Percentiles rank a stretch among this genome's conserved stretches.
Conservation (phyloP, 2,797 vertebrate species). For the Gadopsis marmoratus region DNA sequence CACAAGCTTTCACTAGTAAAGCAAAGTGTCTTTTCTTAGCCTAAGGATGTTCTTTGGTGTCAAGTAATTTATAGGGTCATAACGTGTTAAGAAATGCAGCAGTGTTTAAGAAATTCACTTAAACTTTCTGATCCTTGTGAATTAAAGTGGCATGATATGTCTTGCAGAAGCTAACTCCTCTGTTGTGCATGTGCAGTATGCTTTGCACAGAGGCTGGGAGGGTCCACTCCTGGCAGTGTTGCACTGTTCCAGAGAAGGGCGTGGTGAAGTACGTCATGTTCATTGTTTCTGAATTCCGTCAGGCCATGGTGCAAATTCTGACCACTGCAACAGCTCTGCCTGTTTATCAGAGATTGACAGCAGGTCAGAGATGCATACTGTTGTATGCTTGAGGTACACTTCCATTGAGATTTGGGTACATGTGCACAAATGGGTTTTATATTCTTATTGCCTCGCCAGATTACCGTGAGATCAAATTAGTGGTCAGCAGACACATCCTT, state of each 20-base stretch:
- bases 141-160: neutral
- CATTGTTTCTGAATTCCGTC: slow-evolving; percentile 67
- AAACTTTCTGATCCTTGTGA: neutral
- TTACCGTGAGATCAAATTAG: slow-evolving; percentile 28
- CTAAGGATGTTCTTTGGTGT: slow-evolving; percentile 19
- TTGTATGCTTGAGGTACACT: slow-evolving; percentile 13
- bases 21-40: slow-evolving; percentile 28
- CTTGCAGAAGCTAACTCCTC: slow-evolving; percentile 24
- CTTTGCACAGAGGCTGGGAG: slow-evolving; percentile 59
- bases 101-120: slow-evolving; percentile 5
- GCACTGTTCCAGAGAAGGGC: slow-evolving; percentile 74
- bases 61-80: slow-evolving; percentile 3
- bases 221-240: slow-evolving; percentile 66
- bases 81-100: slow-evolving; percentile 3
- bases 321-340: slow-evolving; percentile 39
- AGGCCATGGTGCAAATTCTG: slow-evolving; percentile 46
- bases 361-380: slow-evolving; percentile 29
- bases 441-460: slow-evolving; percentile 9
- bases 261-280: slow-evolving; percentile 73
- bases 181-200: slow-evolving; percentile 23
- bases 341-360: slow-evolving; percentile 38
- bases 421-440: slow-evolving; percentile 24
- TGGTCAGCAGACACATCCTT: slow-evolving; percentile 37
- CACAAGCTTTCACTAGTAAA: slow-evolving; percentile 10
- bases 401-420: slow-evolving; percentile 1